Base-by-base conservation (phyloP, 2,888 invertebrate genomes). In the Carterocephalus palaemon region DNA sequence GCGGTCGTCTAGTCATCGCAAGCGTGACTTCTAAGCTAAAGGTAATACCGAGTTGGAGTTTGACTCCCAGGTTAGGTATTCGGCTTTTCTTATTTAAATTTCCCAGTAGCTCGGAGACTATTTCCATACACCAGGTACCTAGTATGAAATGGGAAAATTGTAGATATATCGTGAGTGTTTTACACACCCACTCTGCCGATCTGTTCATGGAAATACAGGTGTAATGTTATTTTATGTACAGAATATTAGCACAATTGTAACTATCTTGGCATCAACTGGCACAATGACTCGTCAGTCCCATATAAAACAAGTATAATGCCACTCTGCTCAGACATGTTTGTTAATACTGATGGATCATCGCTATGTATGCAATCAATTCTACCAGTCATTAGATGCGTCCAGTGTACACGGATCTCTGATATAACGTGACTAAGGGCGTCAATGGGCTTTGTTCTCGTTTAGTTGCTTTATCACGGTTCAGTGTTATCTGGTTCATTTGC, bases 281-380 rank as follows among this genome's bases (percentile, higher is more conserved):
- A 3, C 28, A 7, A 34, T 42, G 34, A 42, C 42, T 34, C 20
- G 23, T 19, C 9, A 26, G 8, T 34, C 34, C 28, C 15, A n/a
- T n/a, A n/a, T n/a, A 7, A 28, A 34, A 34, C 26, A 34, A 41
- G 34, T 26, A 40, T 13, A 33, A 33, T n/a, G 10, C 17, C 6
- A 20, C 2, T 4, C 4, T 26, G 13, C 12, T 19, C 17, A 13
- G 42, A 19, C 19, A 28, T 13, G 15, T 34, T 42, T 16, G 17
- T 32, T 42, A 42, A 42, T 34, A 34, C 33, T 28, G 42, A 42
- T 26, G 26, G 26, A 34, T 42, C 26, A 33, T 41, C 41, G 12
- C 42, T 42, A 13, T 41, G 34, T 33, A 9, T 23, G 42, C 34
- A 34, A 33, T 42, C 42, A 42, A 42, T 42, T 34, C 42, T 42